Conservation (phyloP, 1,140 invertebrate species). For the Drosophila athabasca region DNA sequence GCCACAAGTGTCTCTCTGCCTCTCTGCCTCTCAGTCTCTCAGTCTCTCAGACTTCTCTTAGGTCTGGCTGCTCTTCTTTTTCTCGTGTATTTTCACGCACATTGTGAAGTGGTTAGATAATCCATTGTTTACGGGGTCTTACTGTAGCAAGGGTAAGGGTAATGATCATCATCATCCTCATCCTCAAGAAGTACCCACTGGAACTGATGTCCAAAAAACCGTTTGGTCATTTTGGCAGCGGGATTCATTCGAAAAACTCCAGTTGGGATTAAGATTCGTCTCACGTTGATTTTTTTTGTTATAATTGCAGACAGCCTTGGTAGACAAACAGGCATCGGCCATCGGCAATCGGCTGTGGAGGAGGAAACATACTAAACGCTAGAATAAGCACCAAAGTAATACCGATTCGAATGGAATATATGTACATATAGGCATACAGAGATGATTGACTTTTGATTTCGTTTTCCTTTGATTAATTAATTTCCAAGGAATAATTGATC, state of each 20-base stretch:
- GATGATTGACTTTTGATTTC: no score
- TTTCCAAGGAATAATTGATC: no score
- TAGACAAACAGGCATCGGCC: constrained; percentile 61
- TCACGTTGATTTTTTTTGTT: constrained; percentile 41
- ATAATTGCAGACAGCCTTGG: constrained; percentile 52
- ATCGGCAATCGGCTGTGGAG: no score
- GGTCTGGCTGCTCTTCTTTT: constrained; percentile 40
- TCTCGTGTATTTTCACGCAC: constrained; percentile 63
- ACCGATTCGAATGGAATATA: no score
- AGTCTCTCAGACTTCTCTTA: constrained; percentile 26
- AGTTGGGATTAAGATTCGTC: constrained; percentile 56
- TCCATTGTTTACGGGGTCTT: constrained; percentile 73
- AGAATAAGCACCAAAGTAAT: background rate
- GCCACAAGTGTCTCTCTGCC: constrained; percentile 32
- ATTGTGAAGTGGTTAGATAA: constrained; percentile 78
- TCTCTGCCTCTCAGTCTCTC: background rate
- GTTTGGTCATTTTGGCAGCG: constrained; percentile 72
- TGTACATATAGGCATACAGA: no score
- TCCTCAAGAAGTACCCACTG: constrained; percentile 16
- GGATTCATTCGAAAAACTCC: constrained; percentile 13
- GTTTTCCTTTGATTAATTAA: no score
- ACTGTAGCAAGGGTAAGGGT: no score
- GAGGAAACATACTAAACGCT: no score
- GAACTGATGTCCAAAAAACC: constrained; percentile 51
- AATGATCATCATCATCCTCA: constrained; percentile 25